phyloP scores from a whole-genome alignment of 53 echinoderm and acorn worm genomes.

The Temnopleurus reevesii region DNA sequence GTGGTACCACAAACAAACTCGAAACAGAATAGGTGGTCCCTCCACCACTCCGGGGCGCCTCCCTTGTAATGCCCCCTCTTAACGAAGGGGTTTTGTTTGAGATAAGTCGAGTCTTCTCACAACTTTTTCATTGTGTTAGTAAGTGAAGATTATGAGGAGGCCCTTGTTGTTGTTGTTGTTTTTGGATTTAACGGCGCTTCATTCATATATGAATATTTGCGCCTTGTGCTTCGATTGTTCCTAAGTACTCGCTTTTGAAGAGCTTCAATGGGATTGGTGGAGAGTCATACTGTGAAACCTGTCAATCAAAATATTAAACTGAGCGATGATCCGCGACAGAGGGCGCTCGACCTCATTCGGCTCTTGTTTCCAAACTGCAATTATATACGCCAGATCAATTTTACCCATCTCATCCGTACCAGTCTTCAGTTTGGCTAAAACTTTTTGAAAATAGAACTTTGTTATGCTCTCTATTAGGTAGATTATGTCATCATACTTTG shows the following conservation, averaged over 20 bases:
- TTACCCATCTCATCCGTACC: too few species aligned
- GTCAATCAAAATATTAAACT: background rate
- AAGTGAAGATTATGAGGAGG: conserved; percentile 47
- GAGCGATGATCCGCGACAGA: background rate
- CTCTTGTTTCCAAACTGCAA: too few species aligned
- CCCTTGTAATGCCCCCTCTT: background rate
- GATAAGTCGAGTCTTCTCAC: conserved; percentile 45
- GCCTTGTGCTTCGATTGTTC: conserved; percentile 22
- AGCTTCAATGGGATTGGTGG: conserved; percentile 33
- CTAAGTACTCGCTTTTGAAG: conserved; percentile 33
- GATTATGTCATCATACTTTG: too few species aligned
- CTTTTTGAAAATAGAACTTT: too few species aligned
- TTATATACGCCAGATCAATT: too few species aligned
- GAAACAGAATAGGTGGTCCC: conserved; percentile 25
- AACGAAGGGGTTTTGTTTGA: conserved; percentile 36
- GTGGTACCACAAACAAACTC: conserved; percentile 29
- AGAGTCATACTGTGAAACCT: conserved; percentile 14
- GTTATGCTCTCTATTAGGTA: too few species aligned
- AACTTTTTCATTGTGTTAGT: conserved; percentile 29
- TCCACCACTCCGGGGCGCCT: background rate
- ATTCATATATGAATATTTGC: too few species aligned
- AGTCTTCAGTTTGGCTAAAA: too few species aligned
- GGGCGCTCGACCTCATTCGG: background rate
- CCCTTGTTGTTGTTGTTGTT: too few species aligned
- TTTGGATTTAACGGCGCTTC: too few species aligned